Conservation (phyloP, 2,113 vertebrate genomes). For the Pteruthius melanotis region DNA sequence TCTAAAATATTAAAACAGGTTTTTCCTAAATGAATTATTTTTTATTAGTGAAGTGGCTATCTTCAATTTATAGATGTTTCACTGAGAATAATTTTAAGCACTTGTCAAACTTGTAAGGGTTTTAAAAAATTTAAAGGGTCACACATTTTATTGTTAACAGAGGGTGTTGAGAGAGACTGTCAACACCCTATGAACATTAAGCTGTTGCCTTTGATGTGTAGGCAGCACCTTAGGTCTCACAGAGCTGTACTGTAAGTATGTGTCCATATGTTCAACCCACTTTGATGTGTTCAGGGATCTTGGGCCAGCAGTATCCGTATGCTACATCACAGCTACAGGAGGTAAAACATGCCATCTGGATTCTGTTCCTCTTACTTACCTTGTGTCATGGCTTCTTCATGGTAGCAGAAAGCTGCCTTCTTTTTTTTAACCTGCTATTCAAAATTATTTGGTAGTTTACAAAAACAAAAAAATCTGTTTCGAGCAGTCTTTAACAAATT, state of each 20-base stretch:
- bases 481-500: neutral
- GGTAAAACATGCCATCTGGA: constrained; percentile 26
- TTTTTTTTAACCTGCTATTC: neutral
- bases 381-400: neutral
- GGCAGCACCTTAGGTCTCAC: constrained; percentile 43
- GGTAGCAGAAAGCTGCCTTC: neutral
- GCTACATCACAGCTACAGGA: constrained; percentile 4
- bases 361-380: neutral
- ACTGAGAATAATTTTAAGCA: neutral
- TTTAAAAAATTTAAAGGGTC: neutral
- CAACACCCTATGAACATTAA: constrained; percentile 26
- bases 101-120: constrained; percentile 10
- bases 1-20: neutral
- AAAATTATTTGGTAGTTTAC: neutral
- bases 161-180: constrained; percentile 44
- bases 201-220: constrained; percentile 47
- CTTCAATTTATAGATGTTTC: neutral
- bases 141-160: constrained; percentile 56
- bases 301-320: constrained; percentile 46
- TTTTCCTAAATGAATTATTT: neutral
- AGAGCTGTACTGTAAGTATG: neutral
- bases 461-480: neutral
- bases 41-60: neutral
- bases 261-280: constrained; percentile 55
- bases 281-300: constrained; percentile 21